These are phyloP conservation scores for Meiosimyza platycephala DNA, from an alignment of 2,888 invertebrate species.

Conservation along the genomic window DNA sequence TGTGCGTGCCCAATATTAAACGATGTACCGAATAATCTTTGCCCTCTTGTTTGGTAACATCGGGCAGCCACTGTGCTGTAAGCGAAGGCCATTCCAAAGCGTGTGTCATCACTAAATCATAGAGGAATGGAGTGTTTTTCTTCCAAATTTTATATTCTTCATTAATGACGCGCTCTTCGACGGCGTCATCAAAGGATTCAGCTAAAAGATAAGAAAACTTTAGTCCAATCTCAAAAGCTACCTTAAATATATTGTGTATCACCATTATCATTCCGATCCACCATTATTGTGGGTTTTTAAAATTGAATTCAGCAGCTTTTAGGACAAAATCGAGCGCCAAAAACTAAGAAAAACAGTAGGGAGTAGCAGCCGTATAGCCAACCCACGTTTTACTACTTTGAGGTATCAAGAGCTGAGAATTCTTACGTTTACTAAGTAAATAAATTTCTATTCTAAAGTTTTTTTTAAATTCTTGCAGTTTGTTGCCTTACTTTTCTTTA, in stretches of 20 bases:
- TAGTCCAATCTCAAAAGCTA: not conserved
- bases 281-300: slow-evolving; percentile 54
- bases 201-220: slow-evolving; percentile 49
- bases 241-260: slow-evolving; percentile 38
- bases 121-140: slow-evolving; percentile 99
- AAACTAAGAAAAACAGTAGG: slow-evolving; percentile 30
- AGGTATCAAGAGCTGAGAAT: too few relatives aligned
- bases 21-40: slow-evolving; percentile 98
- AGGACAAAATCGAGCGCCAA: slow-evolving; percentile 33
- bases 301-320: not conserved
- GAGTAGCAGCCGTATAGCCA: too few relatives aligned
- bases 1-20: slow-evolving; percentile 97
- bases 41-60: slow-evolving; percentile 97
- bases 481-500: too few relatives aligned
- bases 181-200: slow-evolving; percentile 93
- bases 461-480: too few relatives aligned
- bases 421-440: too few relatives aligned
- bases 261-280: slow-evolving; percentile 67
- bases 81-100: slow-evolving; percentile 99
- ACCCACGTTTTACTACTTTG: too few relatives aligned
- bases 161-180: slow-evolving; percentile 98
- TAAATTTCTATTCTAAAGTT: too few relatives aligned
- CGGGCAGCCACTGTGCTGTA: slow-evolving; percentile 99
- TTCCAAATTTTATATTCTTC: slow-evolving; percentile 99
- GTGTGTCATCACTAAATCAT: slow-evolving; percentile 99